Evolutionary conservation across 2,113 vertebrate species (phyloP), one percentile per base, ranked within the genome.

Genomic region (Paracyprichromis sp.): DNA sequence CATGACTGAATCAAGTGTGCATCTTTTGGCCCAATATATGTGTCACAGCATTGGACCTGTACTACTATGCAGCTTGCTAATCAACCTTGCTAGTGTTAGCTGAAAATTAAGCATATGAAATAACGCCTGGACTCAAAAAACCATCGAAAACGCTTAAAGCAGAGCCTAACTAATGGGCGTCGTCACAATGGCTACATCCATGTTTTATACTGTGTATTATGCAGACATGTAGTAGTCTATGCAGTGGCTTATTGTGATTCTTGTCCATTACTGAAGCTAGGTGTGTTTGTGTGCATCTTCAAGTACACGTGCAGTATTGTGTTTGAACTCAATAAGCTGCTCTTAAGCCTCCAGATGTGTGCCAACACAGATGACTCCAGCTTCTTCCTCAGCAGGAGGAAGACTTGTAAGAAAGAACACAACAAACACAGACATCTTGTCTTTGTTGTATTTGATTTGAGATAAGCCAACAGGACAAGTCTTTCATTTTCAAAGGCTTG

Each of bases 321-420:
- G 10, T 78, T 52, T 78, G 45, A 78, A 96, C 82, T 93, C 81
- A 96, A 97, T 91, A 97, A 97, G 95, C 95, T 97, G 29, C 95
- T 97, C 8, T 96, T 97, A 94, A 97, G 96, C 54, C 97, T 97
- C 45, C 7, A 78, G 45, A 78, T 50, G 45, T 8, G 45, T 50
- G 73, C 73, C 73, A 50, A 19, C 45, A 6, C 24, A 31, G 16
- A 50, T 78, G 45, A 78, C 96, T 29, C 96, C 93, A 96, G 93
- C 90, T 97, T 97, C 95, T 97, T 97, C 85, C 96, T 97, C 12
- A 96, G 96, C 43, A 40, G 96, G 96, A 11, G 94, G 71, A 76
- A 12, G 21, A 45, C 56, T 76, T 76, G 24, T 50, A 47, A 76
- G 71, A 50, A 76, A 76, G 43, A 7, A 29, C 9, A 50, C 71